These are phyloP conservation scores for Trachelus iudaicus DNA, from an alignment of 2,888 invertebrate genomes.

Conservation along the genomic window DNA sequence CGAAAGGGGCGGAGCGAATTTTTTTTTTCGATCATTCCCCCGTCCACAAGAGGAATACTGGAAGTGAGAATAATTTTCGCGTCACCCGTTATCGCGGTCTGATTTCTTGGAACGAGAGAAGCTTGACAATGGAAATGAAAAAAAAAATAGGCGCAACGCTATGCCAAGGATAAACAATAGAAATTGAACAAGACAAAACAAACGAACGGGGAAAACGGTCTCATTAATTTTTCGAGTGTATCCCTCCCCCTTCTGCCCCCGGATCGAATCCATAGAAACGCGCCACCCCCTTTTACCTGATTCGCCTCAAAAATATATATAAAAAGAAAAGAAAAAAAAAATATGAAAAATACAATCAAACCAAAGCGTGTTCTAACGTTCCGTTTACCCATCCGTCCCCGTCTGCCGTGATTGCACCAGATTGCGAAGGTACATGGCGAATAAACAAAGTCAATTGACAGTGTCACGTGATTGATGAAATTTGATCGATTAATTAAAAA, in stretches of 20 bases:
- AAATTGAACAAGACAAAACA: not conserved
- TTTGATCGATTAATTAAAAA: slow-evolving; percentile 1
- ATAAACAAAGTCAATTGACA: not conserved
- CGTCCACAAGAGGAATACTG: not conserved
- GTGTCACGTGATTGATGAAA: not conserved
- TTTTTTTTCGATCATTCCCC: not conserved
- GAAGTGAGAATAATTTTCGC: slow-evolving; percentile 9
- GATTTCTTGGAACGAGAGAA: not conserved
- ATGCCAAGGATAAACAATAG: not conserved
- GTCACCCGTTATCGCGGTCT: not conserved
- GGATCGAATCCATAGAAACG: slow-evolving; percentile 15
- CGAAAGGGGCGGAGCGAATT: not conserved
- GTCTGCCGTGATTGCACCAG: not conserved
- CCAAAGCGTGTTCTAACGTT: not conserved
- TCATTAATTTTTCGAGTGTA: not conserved
- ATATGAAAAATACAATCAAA: slow-evolving; percentile 8
- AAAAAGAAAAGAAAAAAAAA: slow-evolving; percentile 11
- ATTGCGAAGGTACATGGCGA: not conserved
- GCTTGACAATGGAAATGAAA: not conserved
- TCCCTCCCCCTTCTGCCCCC: not conserved
- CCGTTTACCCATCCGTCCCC: not conserved
- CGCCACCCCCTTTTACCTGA: slow-evolving; percentile 23
- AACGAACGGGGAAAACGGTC: not conserved
- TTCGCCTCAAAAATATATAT: slow-evolving; percentile 25
- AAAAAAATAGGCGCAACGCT: not conserved